A percentile compares a stretch with the other conserved stretches of the same genome.
Conservation (phyloP, 2,888 invertebrate species). For the Nematopogon swammerdamellus region DNA sequence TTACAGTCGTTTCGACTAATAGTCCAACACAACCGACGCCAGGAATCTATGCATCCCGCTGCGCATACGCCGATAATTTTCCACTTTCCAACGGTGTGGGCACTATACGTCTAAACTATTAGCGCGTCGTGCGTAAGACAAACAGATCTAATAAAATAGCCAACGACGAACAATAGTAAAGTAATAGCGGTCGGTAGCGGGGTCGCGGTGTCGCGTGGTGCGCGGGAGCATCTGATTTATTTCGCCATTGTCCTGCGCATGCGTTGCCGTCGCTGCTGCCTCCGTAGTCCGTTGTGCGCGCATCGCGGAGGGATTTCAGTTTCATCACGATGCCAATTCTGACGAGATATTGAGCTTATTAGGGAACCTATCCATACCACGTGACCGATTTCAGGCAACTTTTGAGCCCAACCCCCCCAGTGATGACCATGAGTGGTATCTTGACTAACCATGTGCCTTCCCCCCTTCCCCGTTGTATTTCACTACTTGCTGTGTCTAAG, state of each 20-base stretch:
- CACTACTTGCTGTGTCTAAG: too few relatives aligned
- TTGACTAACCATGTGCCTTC: too few relatives aligned
- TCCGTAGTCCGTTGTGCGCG: not conserved
- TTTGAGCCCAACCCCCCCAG: too few relatives aligned
- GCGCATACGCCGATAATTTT: not conserved
- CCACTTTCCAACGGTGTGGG: not conserved
- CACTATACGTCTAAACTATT: not conserved
- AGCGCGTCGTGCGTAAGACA: not conserved
- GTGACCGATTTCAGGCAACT: constrained; percentile 3
- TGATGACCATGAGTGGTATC: too few relatives aligned
- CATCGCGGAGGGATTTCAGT: too few relatives aligned
- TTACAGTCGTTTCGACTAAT: too few relatives aligned
- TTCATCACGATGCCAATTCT: not conserved
- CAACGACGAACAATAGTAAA: not conserved
- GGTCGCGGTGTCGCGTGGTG: not conserved
- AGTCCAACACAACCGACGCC: too few relatives aligned
- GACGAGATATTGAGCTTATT: constrained; percentile 26
- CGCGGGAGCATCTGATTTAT: not conserved
- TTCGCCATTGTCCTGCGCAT: not conserved
- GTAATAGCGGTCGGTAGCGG: not conserved
- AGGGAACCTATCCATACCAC: not conserved
- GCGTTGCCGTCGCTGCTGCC: not conserved
- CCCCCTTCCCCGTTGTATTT: too few relatives aligned
- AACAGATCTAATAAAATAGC: not conserved
- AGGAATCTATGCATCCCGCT: not conserved